These are phyloP conservation scores for Merodon equestris DNA, from an alignment of 2,888 invertebrate genomes.

Conservation along the genomic window DNA sequence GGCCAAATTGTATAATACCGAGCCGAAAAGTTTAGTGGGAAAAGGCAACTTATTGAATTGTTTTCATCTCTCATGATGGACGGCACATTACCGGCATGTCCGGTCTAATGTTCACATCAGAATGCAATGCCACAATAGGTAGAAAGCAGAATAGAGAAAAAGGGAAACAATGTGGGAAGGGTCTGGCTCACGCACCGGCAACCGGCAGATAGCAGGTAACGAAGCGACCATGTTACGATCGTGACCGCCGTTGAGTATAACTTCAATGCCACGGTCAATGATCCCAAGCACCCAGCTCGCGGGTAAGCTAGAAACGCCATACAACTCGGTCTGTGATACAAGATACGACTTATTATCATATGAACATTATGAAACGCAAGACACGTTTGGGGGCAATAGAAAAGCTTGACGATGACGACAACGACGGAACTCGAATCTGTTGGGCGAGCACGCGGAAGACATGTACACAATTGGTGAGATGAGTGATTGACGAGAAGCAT, in stretches of 20 bases:
- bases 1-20: conserved; percentile 29
- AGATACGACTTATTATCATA: conserved; percentile 28
- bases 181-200: conserved; percentile 8
- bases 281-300: conserved; percentile 16
- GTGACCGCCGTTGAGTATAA: conserved; percentile 38
- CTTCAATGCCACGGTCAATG: conserved; percentile 64
- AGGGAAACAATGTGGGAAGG: conserved; percentile 8
- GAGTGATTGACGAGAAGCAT: conserved; percentile 28
- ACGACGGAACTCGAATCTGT: too few relatives aligned
- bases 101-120: conserved; percentile 5
- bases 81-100: too few relatives aligned
- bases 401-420: conserved; percentile 13
- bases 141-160: not conserved
- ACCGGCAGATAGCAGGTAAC: not conserved
- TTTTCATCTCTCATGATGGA: not conserved
- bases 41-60: conserved; percentile 10
- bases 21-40: conserved; percentile 13
- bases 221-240: conserved; percentile 9
- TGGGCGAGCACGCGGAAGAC: conserved; percentile 48
- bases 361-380: conserved; percentile 39
- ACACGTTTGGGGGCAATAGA: conserved; percentile 54
- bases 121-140: conserved; percentile 19
- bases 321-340: conserved; percentile 28
- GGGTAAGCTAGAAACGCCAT: not conserved
- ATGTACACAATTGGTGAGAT: conserved; percentile 5